Conservation (phyloP, 2,113 vertebrate genomes). For the Agapornis roseicollis region DNA sequence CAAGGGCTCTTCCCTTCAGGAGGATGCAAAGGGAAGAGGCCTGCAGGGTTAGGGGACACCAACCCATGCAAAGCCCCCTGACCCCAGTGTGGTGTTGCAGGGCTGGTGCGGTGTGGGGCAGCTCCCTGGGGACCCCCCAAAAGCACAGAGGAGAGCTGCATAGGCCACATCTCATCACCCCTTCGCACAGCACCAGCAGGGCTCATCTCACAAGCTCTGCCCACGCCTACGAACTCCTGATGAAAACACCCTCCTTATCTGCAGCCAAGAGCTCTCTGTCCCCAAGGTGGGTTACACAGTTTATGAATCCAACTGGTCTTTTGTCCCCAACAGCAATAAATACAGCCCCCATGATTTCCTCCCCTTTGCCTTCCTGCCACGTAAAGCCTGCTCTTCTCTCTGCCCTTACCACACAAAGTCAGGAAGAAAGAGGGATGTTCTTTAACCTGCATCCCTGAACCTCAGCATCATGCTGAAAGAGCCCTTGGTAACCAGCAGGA, state of each 20-base stretch:
- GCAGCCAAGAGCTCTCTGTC: not conserved
- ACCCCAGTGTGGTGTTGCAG: not conserved
- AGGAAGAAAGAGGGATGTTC: not conserved
- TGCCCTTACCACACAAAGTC: not conserved
- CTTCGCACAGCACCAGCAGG: not conserved
- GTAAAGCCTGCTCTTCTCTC: not conserved
- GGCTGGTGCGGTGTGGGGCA: not conserved
- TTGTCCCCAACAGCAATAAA: not conserved
- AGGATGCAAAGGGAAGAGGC: not conserved
- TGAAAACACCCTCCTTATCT: not conserved
- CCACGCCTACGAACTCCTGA: not conserved
- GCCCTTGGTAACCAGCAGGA: not conserved
- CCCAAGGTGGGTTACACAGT: not conserved
- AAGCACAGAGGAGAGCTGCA: not conserved
- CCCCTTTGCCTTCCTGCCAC: not conserved
- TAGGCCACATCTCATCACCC: accelerated
- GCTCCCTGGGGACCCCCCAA: not conserved
- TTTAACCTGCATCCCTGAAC: not conserved
- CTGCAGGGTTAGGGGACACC: accelerated
- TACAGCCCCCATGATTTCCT: not conserved
- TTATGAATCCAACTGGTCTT: slow-evolving; percentile 6
- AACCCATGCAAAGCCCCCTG: too few species aligned
- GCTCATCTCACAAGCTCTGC: not conserved
- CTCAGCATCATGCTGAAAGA: not conserved
- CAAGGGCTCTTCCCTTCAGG: not conserved